Percentiles rank a stretch among this genome's conserved stretches.
These are phyloP conservation scores for Idaea dimidiata DNA, from an alignment of 2,888 invertebrate genomes.

Conservation along the genomic window DNA sequence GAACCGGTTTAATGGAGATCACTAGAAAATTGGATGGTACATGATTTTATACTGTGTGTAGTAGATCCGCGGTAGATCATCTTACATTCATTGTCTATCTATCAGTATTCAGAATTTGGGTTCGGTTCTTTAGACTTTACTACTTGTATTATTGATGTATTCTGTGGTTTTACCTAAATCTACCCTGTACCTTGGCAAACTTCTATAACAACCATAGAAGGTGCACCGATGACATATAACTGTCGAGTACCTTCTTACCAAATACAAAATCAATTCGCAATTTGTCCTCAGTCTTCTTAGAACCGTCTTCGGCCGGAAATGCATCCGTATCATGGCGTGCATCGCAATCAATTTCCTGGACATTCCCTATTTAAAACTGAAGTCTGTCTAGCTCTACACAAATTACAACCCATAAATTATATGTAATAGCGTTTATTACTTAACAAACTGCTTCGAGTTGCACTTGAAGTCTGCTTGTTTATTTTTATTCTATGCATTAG, in stretches of 20 bases:
- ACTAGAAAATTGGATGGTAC: neutral
- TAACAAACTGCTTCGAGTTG: neutral
- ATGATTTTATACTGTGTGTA: neutral
- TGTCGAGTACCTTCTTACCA: neutral
- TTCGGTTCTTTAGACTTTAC: neutral
- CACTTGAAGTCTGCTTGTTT: neutral
- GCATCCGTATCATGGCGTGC: slow-evolving; percentile 50
- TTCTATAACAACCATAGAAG: neutral
- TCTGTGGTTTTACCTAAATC: neutral
- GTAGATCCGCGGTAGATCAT: neutral
- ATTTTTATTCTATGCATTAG: neutral
- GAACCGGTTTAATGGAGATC: slow-evolving; percentile 5
- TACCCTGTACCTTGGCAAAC: neutral
- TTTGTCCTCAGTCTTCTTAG: slow-evolving; percentile 37
- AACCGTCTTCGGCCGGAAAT: slow-evolving; percentile 46
- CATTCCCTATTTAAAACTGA: slow-evolving; percentile 8
- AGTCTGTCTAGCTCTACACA: neutral
- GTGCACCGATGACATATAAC: no score
- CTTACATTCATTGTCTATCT: no score
- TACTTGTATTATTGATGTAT: no score
- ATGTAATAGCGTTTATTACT: slow-evolving; percentile 1
- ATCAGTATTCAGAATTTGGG: neutral
- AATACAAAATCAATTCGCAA: slow-evolving; percentile 8
- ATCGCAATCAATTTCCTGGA: slow-evolving; percentile 32
- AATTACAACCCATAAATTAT: neutral